These are phyloP conservation scores for Bhutanitis thaidina DNA, from an alignment of 2,888 invertebrate species.

Conservation along the genomic window DNA sequence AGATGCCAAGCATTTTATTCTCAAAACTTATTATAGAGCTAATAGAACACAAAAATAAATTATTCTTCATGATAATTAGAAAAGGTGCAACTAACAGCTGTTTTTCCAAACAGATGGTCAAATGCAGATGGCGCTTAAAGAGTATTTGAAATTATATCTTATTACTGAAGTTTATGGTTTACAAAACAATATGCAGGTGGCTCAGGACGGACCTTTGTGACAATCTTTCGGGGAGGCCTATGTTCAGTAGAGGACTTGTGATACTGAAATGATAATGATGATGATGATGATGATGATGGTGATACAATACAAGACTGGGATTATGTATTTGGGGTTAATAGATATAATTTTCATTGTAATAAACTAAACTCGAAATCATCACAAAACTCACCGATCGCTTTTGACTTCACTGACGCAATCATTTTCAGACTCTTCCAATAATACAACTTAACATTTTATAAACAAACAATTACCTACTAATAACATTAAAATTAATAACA, in stretches of 20 bases:
- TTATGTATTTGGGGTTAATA: not conserved
- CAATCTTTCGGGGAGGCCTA: too few relatives aligned
- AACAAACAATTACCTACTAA: too few relatives aligned
- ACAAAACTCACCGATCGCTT: not conserved
- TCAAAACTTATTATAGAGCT: not conserved
- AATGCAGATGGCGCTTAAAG: conserved; percentile 10
- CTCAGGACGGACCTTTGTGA: too few relatives aligned
- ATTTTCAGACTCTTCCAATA: not conserved
- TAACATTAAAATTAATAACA: too few relatives aligned
- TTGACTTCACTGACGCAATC: not conserved
- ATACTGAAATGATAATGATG: too few relatives aligned
- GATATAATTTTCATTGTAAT: not conserved
- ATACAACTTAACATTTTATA: not conserved
- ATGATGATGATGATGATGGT: too few relatives aligned
- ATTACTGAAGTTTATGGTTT: not conserved
- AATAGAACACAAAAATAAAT: conserved; percentile 1
- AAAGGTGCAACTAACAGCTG: conserved; percentile 79
- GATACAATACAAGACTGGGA: too few relatives aligned
- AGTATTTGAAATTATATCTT: conserved; percentile 3
- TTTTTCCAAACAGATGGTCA: conserved; percentile 14
- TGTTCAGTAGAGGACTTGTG: too few relatives aligned
- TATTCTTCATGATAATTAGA: not conserved
- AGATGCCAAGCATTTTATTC: conserved; percentile 5
- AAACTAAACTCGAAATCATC: too few relatives aligned
- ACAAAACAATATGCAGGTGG: too few relatives aligned